phyloP scores from a whole-genome alignment of 2,797 vertebrate species.

The Trachurus trachurus region DNA sequence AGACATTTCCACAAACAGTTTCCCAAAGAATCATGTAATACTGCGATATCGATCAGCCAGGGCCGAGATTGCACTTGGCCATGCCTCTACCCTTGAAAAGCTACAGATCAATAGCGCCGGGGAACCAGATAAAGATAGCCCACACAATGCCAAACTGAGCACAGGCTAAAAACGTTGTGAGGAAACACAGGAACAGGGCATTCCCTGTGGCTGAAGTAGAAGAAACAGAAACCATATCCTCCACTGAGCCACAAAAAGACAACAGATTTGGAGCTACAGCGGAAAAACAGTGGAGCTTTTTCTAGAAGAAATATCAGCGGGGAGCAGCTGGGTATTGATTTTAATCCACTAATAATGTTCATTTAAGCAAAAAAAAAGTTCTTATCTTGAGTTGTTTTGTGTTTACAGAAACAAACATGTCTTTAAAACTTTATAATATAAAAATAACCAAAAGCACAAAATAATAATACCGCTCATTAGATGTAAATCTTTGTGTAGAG shows the following conservation, averaged over 20 bases:
- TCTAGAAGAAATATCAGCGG: not conserved
- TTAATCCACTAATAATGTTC: slow-evolving; percentile 16
- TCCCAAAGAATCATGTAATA: slow-evolving; percentile 37
- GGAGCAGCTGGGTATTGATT: not conserved
- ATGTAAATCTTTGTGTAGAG: slow-evolving; percentile 6
- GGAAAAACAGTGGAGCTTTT: slow-evolving; percentile 11
- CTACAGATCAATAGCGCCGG: slow-evolving; percentile 62
- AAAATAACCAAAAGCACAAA: not conserved
- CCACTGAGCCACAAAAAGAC: slow-evolving; percentile 44
- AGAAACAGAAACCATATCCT: slow-evolving; percentile 45
- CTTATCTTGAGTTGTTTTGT: slow-evolving; percentile 10
- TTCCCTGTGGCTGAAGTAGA: slow-evolving; percentile 53
- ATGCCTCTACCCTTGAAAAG: slow-evolving; percentile 45
- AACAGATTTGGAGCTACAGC: slow-evolving; percentile 37
- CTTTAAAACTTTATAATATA: not conserved
- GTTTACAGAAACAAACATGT: slow-evolving; percentile 3
- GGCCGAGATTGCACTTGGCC: slow-evolving; percentile 49
- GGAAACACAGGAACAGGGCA: slow-evolving; percentile 54
- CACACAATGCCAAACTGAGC: slow-evolving; percentile 34
- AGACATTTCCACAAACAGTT: slow-evolving; percentile 55
- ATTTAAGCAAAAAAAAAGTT: slow-evolving; percentile 5
- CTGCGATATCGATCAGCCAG: slow-evolving; percentile 52
- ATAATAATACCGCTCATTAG: slow-evolving; percentile 4
- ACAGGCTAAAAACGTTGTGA: slow-evolving; percentile 40
- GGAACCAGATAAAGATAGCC: slow-evolving; percentile 68